phyloP scores from a whole-genome alignment of 1,140 invertebrate species.

The Drosophila lini region DNA sequence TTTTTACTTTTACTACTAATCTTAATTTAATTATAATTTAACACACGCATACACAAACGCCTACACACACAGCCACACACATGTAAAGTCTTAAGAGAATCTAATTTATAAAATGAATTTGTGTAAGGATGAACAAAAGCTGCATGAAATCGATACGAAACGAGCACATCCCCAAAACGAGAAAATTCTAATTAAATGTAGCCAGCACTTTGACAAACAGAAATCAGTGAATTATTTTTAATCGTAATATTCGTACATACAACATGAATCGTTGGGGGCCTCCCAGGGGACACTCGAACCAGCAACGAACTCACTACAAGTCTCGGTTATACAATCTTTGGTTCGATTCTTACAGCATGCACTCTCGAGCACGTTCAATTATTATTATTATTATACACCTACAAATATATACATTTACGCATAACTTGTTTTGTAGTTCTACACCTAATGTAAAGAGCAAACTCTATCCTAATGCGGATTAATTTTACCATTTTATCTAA shows the following conservation, averaged over 20 bases:
- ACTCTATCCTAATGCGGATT: slow-evolving; percentile 56
- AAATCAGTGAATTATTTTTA: slow-evolving; percentile 77
- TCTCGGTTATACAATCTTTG: slow-evolving; percentile 24
- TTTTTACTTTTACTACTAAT: slow-evolving; percentile 74
- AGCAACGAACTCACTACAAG: slow-evolving; percentile 15
- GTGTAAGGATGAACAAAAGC: slow-evolving; percentile 26
- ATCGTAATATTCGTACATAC: slow-evolving; percentile 43
- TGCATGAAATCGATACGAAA: slow-evolving; percentile 21
- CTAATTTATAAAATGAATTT: slow-evolving; percentile 67
- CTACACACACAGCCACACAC: slow-evolving; percentile 33
- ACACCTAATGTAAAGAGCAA: slow-evolving; percentile 70
- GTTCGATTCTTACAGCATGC: slow-evolving; percentile 26
- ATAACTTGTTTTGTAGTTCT: slow-evolving; percentile 78
- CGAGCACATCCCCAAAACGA: slow-evolving; percentile 26
- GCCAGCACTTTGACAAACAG: slow-evolving; percentile 48
- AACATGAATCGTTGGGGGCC: slow-evolving; percentile 1
- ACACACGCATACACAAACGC: slow-evolving; percentile 36
- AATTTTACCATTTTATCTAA: slow-evolving; percentile 69
- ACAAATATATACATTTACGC: slow-evolving; percentile 50
- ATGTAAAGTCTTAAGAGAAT: slow-evolving; percentile 56
- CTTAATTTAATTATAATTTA: slow-evolving; percentile 67
- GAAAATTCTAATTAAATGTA: slow-evolving; percentile 48
- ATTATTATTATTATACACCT: slow-evolving; percentile 36
- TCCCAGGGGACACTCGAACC: slow-evolving; percentile 17
- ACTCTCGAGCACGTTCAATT: slow-evolving; percentile 40